Evolutionary conservation across 2,797 vertebrate species (phyloP).

Genomic region (Fistularia tabacaria): DNA sequence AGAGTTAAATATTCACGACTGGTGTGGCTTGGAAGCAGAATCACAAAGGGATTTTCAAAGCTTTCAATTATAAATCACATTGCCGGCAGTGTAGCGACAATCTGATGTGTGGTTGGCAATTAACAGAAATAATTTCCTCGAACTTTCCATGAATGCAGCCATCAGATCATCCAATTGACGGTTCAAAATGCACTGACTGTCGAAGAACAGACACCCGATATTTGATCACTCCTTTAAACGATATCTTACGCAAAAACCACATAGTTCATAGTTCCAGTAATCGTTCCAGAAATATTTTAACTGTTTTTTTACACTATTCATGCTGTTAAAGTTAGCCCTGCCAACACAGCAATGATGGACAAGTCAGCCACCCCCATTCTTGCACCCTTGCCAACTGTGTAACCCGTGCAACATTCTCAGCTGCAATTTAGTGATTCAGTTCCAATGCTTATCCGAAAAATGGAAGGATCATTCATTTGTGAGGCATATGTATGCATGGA

Average conservation of each 20-base stretch:
- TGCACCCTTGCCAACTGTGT: too few species aligned
- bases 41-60: conserved; percentile 54
- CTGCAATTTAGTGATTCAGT: conserved; percentile 24
- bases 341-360: conserved; percentile 18
- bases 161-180: too few species aligned
- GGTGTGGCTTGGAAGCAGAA: conserved; percentile 26
- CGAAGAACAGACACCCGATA: conserved; percentile 10
- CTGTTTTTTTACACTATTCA: conserved; percentile 20
- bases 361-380: background rate
- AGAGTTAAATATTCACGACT: too few species aligned
- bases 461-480: conserved; percentile 17
- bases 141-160: too few species aligned
- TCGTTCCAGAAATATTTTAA: conserved; percentile 27
- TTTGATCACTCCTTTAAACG: conserved; percentile 22
- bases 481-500: conserved; percentile 1
- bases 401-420: conserved; percentile 26
- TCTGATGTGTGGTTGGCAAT: conserved; percentile 49
- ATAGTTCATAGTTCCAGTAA: conserved; percentile 18
- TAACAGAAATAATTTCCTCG: conserved; percentile 61
- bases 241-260: conserved; percentile 37
- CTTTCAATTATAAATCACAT: conserved; percentile 29
- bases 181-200: too few species aligned
- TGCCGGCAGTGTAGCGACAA: conserved; percentile 61
- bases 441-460: conserved; percentile 10
- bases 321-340: conserved; percentile 32